Conservation (phyloP, 2,888 invertebrate genomes). For the Anarsia innoxiella region DNA sequence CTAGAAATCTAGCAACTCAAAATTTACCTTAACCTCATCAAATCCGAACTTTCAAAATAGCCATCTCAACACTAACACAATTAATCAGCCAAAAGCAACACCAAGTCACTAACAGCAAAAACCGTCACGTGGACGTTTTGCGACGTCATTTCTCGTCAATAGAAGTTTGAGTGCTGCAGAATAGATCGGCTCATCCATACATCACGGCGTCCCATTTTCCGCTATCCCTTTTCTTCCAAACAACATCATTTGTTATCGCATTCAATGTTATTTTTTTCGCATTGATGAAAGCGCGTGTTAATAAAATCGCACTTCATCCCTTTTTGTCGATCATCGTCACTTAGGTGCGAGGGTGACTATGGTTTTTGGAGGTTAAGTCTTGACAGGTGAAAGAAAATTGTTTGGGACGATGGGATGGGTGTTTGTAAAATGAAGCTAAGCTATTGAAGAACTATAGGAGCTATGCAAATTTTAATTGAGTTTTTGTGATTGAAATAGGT, state of each 20-base stretch:
- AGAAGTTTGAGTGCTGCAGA: conserved; percentile 29
- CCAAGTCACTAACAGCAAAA: conserved; percentile 11
- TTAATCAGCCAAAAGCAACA: not conserved
- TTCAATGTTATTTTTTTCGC: conserved; percentile 63
- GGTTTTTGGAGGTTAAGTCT: no score
- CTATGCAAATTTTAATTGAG: no score
- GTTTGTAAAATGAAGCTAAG: no score
- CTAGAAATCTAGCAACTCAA: no score
- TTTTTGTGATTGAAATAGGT: no score
- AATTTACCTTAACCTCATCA: no score
- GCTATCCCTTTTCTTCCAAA: conserved; percentile 47
- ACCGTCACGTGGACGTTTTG: conserved; percentile 22
- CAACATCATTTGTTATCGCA: conserved; percentile 73
- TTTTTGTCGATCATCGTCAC: conserved; percentile 75
- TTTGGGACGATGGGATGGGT: no score
- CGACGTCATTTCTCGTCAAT: conserved; percentile 54
- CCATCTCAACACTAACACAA: no score
- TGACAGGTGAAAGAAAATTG: no score
- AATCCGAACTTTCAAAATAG: no score
- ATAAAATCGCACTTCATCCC: conserved; percentile 72
- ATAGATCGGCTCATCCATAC: conserved; percentile 41
- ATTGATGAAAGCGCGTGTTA: conserved; percentile 67
- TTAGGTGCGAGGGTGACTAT: conserved; percentile 49
- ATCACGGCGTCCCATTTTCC: conserved; percentile 45
- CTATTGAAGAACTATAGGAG: no score